phyloP scores from a whole-genome alignment of 1,140 invertebrate species.

The Cardiocondyla obscurior region DNA sequence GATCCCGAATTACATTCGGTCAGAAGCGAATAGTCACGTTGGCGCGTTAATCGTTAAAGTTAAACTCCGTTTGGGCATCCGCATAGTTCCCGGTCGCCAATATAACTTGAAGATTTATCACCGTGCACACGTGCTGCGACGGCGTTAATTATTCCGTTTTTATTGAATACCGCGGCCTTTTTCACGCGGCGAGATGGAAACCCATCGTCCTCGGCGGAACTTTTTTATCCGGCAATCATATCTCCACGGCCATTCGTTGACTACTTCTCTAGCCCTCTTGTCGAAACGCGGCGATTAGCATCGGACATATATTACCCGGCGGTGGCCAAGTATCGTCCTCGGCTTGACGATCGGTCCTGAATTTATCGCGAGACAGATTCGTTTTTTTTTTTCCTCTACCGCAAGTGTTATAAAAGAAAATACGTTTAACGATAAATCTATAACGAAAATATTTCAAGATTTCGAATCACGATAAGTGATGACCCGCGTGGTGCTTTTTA shows the following conservation, averaged over 20 bases:
- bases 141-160: constrained; percentile 56
- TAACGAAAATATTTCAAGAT: neutral
- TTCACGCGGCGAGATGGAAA: constrained; percentile 16
- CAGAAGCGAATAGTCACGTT: constrained; percentile 42
- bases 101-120: constrained; percentile 57
- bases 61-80: constrained; percentile 48
- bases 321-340: constrained; percentile 22
- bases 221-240: constrained; percentile 46
- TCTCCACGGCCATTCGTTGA: constrained; percentile 42
- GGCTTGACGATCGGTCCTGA: neutral
- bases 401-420: neutral
- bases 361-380: neutral
- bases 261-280: constrained; percentile 19
- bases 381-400: neutral
- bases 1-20: constrained; percentile 35
- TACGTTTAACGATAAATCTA: neutral
- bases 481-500: neutral
- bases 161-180: constrained; percentile 51
- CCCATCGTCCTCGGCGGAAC: neutral
- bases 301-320: constrained; percentile 27
- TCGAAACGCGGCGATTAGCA: neutral
- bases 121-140: constrained; percentile 11
- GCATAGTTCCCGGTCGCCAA: constrained; percentile 50
- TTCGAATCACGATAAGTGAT: neutral
- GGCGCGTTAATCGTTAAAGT: constrained; percentile 56